phyloP scores from a whole-genome alignment of 2,797 vertebrate species.

The Telmatherina bonti region DNA sequence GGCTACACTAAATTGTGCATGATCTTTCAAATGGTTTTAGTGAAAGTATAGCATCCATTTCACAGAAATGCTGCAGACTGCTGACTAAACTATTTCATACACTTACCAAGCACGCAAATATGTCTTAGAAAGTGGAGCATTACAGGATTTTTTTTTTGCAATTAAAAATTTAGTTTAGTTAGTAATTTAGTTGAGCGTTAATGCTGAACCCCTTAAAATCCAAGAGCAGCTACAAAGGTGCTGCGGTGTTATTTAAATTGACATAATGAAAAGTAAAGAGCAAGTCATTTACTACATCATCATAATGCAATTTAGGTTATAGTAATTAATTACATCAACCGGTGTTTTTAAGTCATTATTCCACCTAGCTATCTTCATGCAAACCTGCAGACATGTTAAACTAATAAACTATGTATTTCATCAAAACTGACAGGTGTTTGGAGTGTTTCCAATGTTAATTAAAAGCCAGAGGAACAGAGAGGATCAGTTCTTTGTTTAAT shows the following conservation, averaged over 20 bases:
- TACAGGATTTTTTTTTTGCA: neutral
- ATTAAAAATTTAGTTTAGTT: too few species aligned
- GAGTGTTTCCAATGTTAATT: constrained; percentile 12
- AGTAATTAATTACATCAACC: constrained; percentile 22
- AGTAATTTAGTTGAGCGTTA: neutral
- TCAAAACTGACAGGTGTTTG: constrained; percentile 1
- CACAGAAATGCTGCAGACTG: constrained; percentile 22
- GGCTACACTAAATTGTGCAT: too few species aligned
- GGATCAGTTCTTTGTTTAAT: neutral
- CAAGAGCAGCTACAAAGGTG: neutral
- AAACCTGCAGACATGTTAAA: constrained; percentile 16
- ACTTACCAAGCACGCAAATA: neutral
- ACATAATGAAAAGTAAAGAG: constrained; percentile 22
- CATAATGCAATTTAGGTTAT: neutral
- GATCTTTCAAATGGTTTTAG: constrained; percentile 19
- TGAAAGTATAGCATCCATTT: constrained; percentile 43
- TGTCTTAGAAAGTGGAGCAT: neutral
- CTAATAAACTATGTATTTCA: constrained; percentile 7
- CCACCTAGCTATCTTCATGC: neutral
- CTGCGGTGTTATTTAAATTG: constrained; percentile 24
- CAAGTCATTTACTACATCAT: constrained; percentile 28
- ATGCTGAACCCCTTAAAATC: constrained; percentile 25
- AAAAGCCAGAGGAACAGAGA: neutral
- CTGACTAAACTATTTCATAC: constrained; percentile 7
- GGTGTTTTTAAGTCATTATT: constrained; percentile 27